Evolutionary conservation across 2,888 invertebrate genomes (phyloP).

Genomic region (Amblyteles armatorius): DNA sequence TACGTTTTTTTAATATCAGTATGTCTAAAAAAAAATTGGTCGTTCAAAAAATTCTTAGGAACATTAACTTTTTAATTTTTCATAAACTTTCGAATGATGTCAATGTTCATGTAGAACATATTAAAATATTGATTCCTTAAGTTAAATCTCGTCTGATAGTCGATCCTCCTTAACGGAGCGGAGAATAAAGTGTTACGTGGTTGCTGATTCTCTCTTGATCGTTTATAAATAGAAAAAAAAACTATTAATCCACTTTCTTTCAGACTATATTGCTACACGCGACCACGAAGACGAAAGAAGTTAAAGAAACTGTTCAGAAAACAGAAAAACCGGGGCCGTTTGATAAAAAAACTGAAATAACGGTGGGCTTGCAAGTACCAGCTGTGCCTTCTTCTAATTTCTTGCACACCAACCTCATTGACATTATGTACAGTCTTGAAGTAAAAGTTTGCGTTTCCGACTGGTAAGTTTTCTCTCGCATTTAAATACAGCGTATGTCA

Average conservation of each 20-base stretch:
- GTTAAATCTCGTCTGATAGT: too few species aligned
- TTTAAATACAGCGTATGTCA: neutral
- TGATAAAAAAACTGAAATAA: constrained; percentile 86
- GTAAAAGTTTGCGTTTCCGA: constrained; percentile 65
- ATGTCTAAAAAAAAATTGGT: too few species aligned
- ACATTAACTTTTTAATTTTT: too few species aligned
- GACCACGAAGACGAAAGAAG: constrained; percentile 85
- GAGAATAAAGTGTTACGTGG: neutral
- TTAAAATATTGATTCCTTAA: too few species aligned
- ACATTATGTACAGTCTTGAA: constrained; percentile 73
- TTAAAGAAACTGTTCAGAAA: constrained; percentile 86
- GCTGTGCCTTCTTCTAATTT: constrained; percentile 75
- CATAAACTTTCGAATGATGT: too few species aligned
- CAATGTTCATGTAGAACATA: too few species aligned
- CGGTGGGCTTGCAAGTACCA: constrained; percentile 85
- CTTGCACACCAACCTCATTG: constrained; percentile 75
- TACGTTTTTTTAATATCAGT: too few species aligned
- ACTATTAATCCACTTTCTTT: constrained; percentile 63
- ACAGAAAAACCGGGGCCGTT: constrained; percentile 87
- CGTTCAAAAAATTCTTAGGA: too few species aligned
- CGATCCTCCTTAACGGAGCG: too few species aligned
- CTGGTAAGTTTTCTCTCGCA: constrained; percentile 49
- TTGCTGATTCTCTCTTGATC: constrained; percentile 5
- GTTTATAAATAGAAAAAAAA: neutral
- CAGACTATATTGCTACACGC: constrained; percentile 88